Base-by-base conservation (phyloP, 1,140 invertebrate genomes). In the Euura lappo region DNA sequence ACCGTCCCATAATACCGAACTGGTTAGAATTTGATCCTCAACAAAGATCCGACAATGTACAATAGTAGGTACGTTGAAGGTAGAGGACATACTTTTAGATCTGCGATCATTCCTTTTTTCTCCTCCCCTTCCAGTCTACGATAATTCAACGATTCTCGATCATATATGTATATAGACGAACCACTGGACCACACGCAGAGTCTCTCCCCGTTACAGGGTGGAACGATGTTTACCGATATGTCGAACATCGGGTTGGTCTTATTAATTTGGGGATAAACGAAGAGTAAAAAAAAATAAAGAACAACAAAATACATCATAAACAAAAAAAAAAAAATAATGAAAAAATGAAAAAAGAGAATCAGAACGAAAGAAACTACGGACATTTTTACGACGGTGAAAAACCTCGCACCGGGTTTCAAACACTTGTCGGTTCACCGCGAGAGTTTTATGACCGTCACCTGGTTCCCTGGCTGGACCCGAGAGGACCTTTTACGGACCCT, bases 1-100 rank as follows among this genome's bases (percentile, higher is more conserved):
- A 85, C 75, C 80, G 75, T 81, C 84, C 28, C 86, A 85, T 85
- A 85, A 85, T 85, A 81, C 81, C 79, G 80, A 78, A 86, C 85
- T 86, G 85, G 85, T 86, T 88, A 86, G 83, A 87, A 87, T 87
- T 86, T 85, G 85, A 87, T 87, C 84, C 83, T 82, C 79, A 81
- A 79, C 77, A 79, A 85, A 84, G 28, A 28, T 28, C 28, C 28
- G 28, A 28, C 28, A 28, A 28, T 28, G 28, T 28, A 83, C 84
- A 84, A 84, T 85, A 78, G 77, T n/a, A n/a, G n/a, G n/a, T 81
- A 28, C 71, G 71, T 72, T 51, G 75, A 80, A 81, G 76, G 78
- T 79, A 80, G 79, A 75, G 81, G 81, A 79, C 75, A 75, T 77
- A 75, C 70, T 47, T 28, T 66, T 71, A 71, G 76, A 76, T 75